Conservation (phyloP, 2,113 vertebrate species). For the Eubucco bourcierii region DNA sequence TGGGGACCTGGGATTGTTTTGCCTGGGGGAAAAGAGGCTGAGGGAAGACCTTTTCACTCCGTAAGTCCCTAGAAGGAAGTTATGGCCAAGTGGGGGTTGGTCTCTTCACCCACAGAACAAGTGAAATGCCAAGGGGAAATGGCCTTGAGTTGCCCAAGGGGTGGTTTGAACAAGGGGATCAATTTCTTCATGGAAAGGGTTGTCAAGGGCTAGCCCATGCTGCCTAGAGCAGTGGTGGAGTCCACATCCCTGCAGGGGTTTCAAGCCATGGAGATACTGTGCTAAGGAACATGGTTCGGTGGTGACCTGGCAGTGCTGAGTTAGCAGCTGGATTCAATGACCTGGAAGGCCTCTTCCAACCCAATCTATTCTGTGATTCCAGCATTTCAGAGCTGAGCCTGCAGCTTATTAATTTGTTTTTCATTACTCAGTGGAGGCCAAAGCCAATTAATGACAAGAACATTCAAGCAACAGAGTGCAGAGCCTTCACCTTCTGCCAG, state of each 20-base stretch:
- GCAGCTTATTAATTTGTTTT: constrained; percentile 12
- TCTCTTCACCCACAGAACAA: neutral
- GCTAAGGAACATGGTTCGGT: neutral
- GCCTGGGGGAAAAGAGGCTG: neutral
- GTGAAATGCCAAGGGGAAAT: neutral
- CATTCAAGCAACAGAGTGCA: constrained; percentile 30
- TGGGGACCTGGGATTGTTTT: neutral
- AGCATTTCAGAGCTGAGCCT: neutral
- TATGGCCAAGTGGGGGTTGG: neutral
- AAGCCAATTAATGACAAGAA: constrained; percentile 30
- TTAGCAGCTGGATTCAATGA: neutral
- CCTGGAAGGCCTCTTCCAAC: neutral
- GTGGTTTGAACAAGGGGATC: neutral
- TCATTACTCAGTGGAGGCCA: constrained; percentile 39
- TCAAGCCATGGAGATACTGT: neutral
- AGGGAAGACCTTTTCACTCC: neutral
- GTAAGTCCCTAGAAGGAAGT: neutral
- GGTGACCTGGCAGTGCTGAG: neutral
- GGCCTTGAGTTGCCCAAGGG: neutral
- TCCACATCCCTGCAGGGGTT: neutral
- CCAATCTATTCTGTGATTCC: neutral
- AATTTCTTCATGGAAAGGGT: neutral
- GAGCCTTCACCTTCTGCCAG: neutral
- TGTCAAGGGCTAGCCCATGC: neutral
- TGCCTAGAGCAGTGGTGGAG: neutral